phyloP scores from a whole-genome alignment of 2,113 vertebrate genomes.

The Oxyruncus cristatus region DNA sequence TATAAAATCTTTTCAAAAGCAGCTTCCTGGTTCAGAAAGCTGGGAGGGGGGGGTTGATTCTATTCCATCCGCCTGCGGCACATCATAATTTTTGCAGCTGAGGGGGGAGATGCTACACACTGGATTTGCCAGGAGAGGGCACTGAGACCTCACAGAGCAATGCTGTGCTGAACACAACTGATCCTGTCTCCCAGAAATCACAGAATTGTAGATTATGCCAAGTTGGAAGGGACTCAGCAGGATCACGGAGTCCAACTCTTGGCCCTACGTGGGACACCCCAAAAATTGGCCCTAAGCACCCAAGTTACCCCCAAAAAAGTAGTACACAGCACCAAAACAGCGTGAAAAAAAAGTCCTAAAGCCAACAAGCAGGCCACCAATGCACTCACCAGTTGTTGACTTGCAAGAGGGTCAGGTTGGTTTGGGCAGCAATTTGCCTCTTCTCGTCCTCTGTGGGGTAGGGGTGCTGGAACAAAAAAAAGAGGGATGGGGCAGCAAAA shows the following conservation, averaged over 20 bases:
- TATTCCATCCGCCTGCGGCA: background rate
- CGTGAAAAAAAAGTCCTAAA: accelerated
- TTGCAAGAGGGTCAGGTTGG: conserved; percentile 95
- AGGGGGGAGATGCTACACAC: background rate
- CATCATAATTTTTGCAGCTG: background rate
- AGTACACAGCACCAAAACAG: background rate
- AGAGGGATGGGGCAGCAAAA: background rate
- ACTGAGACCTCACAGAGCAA: background rate
- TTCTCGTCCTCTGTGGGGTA: conserved; percentile 99
- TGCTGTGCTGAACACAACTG: accelerated
- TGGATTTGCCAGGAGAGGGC: conserved; percentile 19
- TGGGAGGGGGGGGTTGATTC: accelerated
- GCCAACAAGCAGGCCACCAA: background rate
- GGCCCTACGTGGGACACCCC: background rate
- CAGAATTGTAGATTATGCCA: background rate
- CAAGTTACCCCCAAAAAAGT: background rate
- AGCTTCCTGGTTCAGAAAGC: background rate
- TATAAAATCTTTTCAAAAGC: background rate
- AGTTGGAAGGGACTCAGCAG: background rate
- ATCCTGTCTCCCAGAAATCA: background rate
- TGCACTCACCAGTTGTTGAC: conserved; percentile 97
- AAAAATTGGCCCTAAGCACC: background rate
- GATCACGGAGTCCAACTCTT: background rate
- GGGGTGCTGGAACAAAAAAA: conserved; percentile 84
- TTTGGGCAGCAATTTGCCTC: conserved; percentile 95